These are phyloP conservation scores for Synchiropus splendidus DNA, from an alignment of 2,113 vertebrate genomes.

Conservation along the genomic window DNA sequence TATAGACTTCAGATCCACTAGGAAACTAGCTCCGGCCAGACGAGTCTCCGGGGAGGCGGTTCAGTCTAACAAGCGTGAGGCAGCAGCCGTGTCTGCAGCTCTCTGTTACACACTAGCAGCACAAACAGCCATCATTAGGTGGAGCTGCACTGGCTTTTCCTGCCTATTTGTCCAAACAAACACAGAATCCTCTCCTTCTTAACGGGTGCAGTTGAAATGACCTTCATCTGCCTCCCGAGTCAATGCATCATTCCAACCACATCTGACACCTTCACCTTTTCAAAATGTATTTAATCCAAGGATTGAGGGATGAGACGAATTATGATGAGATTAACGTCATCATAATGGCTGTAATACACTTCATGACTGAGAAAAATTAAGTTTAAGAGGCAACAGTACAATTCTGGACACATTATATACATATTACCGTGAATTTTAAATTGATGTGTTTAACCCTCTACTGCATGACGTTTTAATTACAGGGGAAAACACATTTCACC, in stretches of 20 bases:
- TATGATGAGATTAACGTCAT: conserved; percentile 42
- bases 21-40: conserved; percentile 45
- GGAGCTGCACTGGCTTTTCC: conserved; percentile 43
- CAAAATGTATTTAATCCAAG: conserved; percentile 45
- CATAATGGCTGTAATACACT: conserved; percentile 22
- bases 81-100: conserved; percentile 43
- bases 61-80: conserved; percentile 57
- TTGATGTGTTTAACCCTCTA: too few species aligned
- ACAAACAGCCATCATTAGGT: conserved; percentile 65
- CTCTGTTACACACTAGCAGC: conserved; percentile 55
- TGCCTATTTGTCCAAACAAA: conserved; percentile 59
- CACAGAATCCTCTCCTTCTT: conserved; percentile 41
- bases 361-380: too few species aligned
- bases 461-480: too few species aligned
- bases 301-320: conserved; percentile 26
- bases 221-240: conserved; percentile 53
- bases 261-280: conserved; percentile 46
- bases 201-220: conserved; percentile 49
- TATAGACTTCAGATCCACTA: conserved; percentile 34
- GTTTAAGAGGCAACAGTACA: too few species aligned
- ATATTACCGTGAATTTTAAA: too few species aligned
- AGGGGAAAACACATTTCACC: too few species aligned
- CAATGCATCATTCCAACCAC: conserved; percentile 47
- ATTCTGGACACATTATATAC: too few species aligned
- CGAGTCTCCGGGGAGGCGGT: conserved; percentile 46